A percentile compares a stretch with the other conserved stretches of the same genome.
These are phyloP conservation scores for Syrista parreyssii DNA, from an alignment of 2,888 invertebrate genomes.

Conservation along the genomic window DNA sequence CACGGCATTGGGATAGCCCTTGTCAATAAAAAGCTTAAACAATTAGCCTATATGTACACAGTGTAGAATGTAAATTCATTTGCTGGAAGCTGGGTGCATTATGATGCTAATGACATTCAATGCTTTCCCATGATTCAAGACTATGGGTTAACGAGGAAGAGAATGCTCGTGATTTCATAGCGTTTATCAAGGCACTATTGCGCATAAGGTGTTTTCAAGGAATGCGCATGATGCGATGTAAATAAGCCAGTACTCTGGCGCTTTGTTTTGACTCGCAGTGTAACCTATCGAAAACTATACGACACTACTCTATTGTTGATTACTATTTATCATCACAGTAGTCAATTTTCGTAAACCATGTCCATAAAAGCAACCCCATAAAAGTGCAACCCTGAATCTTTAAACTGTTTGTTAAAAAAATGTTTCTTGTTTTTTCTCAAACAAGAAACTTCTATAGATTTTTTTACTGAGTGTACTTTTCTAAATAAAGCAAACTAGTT, in stretches of 20 bases:
- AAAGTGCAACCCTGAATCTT: neutral
- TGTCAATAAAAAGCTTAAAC: neutral
- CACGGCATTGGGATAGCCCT: neutral
- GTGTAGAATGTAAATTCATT: neutral
- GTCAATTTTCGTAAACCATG: neutral
- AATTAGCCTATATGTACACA: neutral
- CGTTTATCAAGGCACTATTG: neutral
- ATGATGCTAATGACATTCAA: neutral
- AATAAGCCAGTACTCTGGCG: neutral
- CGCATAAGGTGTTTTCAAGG: neutral
- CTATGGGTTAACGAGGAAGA: neutral
- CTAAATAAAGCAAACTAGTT: neutral
- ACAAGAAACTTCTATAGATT: neutral
- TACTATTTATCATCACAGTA: neutral
- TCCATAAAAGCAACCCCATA: neutral
- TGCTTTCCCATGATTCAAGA: neutral
- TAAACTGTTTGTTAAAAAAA: neutral
- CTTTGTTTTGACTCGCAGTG: neutral
- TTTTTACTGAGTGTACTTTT: neutral
- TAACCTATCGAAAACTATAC: neutral
- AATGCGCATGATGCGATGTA: neutral
- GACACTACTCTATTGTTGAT: neutral
- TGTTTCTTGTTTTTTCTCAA: no score
- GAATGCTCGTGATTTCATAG: neutral
- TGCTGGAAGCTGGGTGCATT: neutral